These are phyloP conservation scores for Sarcophilus harrisii DNA, from an alignment of 2,797 vertebrate species.

Conservation along the genomic window DNA sequence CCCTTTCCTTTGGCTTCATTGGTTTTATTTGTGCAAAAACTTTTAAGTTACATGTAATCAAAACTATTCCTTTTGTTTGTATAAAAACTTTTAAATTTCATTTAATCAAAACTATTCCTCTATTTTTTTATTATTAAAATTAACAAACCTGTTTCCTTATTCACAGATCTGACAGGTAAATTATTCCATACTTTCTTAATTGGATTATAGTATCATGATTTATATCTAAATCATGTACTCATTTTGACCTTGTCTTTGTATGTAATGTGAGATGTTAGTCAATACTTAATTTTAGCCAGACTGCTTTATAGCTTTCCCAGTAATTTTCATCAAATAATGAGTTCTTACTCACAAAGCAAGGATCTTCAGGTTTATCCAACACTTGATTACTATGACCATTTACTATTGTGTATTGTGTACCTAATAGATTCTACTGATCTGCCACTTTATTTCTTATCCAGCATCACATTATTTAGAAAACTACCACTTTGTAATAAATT, in stretches of 20 bases:
- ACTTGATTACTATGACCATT: no score
- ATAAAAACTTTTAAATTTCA: no score
- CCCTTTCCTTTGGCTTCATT: not conserved
- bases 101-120: not conserved
- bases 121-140: not conserved
- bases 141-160: not conserved
- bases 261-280: not conserved
- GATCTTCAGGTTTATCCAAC: no score
- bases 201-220: not conserved
- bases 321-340: no score
- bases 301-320: no score
- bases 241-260: not conserved
- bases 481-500: no score
- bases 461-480: no score
- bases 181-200: not conserved
- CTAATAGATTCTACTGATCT: no score
- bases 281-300: not conserved
- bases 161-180: no score
- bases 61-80: not conserved
- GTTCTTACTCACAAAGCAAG: no score
- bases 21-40: not conserved
- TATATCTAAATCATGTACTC: not conserved
- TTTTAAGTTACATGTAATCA: not conserved
- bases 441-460: no score
- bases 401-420: no score